phyloP scores from a whole-genome alignment of 2,797 vertebrate genomes.

The Bradypus variegatus region DNA sequence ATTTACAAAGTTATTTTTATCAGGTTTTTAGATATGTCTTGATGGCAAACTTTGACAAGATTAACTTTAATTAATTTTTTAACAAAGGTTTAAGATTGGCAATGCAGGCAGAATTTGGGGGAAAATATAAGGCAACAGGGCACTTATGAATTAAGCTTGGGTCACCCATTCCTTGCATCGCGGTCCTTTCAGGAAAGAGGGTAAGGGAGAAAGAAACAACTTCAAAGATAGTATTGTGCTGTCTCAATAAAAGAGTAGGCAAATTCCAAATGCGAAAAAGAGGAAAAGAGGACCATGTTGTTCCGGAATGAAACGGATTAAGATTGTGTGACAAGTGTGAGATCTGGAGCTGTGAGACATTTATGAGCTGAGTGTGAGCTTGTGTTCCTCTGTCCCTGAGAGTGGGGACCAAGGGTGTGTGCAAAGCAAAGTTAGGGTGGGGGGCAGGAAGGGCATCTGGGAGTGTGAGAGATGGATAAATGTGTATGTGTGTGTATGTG shows the following conservation, averaged over 20 bases:
- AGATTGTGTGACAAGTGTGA: conserved; percentile 63
- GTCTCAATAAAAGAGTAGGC: conserved; percentile 57
- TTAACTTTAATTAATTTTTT: conserved; percentile 53
- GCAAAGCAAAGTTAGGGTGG: conserved; percentile 29
- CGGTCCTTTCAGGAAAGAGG: conserved; percentile 39
- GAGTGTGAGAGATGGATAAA: conserved; percentile 24
- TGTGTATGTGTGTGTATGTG: neutral
- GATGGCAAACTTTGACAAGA: conserved; percentile 48
- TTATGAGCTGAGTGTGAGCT: conserved; percentile 56
- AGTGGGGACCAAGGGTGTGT: conserved; percentile 37
- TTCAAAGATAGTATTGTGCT: conserved; percentile 62
- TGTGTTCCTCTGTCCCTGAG: neutral
- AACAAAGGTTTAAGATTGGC: conserved; percentile 35
- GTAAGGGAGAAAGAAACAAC: conserved; percentile 49
- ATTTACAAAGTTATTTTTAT: conserved; percentile 47
- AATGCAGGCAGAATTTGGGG: neutral
- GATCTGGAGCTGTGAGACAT: conserved; percentile 56
- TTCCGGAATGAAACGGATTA: conserved; percentile 66
- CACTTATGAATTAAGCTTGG: conserved; percentile 23
- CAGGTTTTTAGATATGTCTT: conserved; percentile 48
- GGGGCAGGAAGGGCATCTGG: conserved; percentile 30
- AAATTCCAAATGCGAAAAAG: conserved; percentile 52
- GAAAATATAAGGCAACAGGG: conserved; percentile 8
- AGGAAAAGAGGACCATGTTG: conserved; percentile 53
- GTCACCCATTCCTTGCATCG: conserved; percentile 19